Base-by-base conservation (phyloP, 2,113 vertebrate species). In the Hydropotes inermis region DNA sequence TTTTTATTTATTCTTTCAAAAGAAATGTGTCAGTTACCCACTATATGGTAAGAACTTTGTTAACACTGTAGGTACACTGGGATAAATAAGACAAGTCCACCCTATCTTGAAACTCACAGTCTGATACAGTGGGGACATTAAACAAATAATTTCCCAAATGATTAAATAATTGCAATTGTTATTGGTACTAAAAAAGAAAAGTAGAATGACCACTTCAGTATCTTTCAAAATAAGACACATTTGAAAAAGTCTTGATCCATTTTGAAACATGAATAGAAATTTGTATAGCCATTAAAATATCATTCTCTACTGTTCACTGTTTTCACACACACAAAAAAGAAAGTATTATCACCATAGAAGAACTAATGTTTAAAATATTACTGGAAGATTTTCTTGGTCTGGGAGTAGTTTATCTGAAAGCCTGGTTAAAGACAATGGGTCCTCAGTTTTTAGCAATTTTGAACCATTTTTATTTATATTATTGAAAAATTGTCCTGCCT, bases 1-100 rank as follows among this genome's bases (percentile, higher is more conserved):
- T 50, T 76, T 60, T 92, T 47, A 47, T 67, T 60, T 93, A 50
- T 93, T 87, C 28, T 92, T 92, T 95, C 10, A 57, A 57, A 97
- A 61, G 60, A 58, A 95, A 57, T 47, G 4, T 58, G 5, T 60
- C 28, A 33, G 0, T 79, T 61, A 33, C 25, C 14, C 23, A n/a
- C 21, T 86, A 21, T 83, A 3, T 67, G 19, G 14, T 30, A 58
- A 52, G 36, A 78, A 76, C 13, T 57, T 33, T 1, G 4, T 47
- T 94, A 70, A 57, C 21, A 86, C 36, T 81, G 13, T 85, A 17
- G 57, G 14, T 70, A 78, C 60, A 13, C 3, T 52, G 5, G 1
- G 21, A 54, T 16, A 83, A 86, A 90, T 58, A 83, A 96, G 76
- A 74, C 11, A 57, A 67, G n/a, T 5, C 23, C 16, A 13, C 13